phyloP scores from a whole-genome alignment of 2,113 vertebrate genomes.

The Puma concolor region DNA sequence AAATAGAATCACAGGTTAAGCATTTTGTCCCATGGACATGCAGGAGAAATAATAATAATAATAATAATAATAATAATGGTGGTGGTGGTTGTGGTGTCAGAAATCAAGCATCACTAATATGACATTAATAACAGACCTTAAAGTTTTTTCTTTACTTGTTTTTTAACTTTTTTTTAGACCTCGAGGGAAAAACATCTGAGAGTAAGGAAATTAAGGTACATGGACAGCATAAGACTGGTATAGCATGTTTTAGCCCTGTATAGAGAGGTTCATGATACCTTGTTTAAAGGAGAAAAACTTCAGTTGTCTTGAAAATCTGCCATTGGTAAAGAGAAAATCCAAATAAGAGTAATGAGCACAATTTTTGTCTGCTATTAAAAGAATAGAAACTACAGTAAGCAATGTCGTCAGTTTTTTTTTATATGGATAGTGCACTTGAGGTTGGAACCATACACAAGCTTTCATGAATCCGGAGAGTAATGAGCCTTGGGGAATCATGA shows the following conservation, averaged over 20 bases:
- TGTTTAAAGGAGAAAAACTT: background rate
- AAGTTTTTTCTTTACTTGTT: background rate
- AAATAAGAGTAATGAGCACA: background rate
- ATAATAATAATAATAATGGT: background rate
- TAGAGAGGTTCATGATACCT: background rate
- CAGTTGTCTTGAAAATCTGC: background rate
- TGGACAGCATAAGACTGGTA: background rate
- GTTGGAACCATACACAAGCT: conserved; percentile 44
- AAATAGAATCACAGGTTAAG: background rate
- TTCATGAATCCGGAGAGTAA: conserved; percentile 64
- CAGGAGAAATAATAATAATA: background rate
- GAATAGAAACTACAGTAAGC: background rate
- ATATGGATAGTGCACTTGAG: conserved; percentile 37
- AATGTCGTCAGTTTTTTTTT: background rate
- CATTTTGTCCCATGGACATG: conserved; percentile 9
- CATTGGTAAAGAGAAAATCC: conserved; percentile 33
- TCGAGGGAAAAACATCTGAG: background rate
- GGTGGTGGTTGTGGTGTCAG: background rate
- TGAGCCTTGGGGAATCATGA: conserved; percentile 78
- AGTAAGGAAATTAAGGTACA: background rate
- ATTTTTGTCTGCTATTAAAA: conserved; percentile 33
- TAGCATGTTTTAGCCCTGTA: background rate
- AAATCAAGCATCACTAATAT: conserved; percentile 29
- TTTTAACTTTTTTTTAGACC: background rate
- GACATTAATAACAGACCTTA: background rate